Evolutionary conservation across 2,888 invertebrate species (phyloP), one percentile per base, ranked within the genome.

Genomic region (Caradrina kadenii): DNA sequence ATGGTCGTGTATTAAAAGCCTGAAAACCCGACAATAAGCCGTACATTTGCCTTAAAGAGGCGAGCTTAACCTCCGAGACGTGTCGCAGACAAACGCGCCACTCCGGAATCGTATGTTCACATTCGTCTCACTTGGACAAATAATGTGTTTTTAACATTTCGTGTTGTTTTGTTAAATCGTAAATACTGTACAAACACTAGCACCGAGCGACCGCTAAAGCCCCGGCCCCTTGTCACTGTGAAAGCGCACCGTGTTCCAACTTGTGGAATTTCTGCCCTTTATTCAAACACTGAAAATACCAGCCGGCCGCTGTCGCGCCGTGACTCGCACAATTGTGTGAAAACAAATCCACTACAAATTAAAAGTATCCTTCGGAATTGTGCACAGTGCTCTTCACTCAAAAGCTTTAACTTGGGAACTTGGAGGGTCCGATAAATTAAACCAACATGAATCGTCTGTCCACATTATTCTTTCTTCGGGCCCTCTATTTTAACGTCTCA

Each of bases 61-160:
- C 89, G 87, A 88, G 89, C 89, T 91, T 91, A 90, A 90, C 89
- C 88, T 85, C 87, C 82, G 91, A 89, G 91, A 94, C 96, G 96
- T 95, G 95, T 93, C 89, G 88, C 84, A 90, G 94, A 96, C 96
- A 96, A 95, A 96, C 91, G 94, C 88, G 82, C 83, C 85, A 89
- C 91, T 90, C 87, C 91, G 88, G 92, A 91, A 93, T 93, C 93
- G 92, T 94, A 93, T 93, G 93, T 90, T 89, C 92, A 91, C 94
- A 95, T 96, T 96, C 94, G 96, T 96, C 95, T 92, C 96, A 95
- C 90, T 91, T 89, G 92, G 92, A 92, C 95, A 95, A 95, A 95
- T 95, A 95, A 95, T 95, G 94, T 95, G 96, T 95, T 95, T 95
- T 96, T 94, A 95, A 96, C 95, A 94, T 95, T 94, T 94, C 94